A percentile compares a stretch with the other conserved stretches of the same genome.
Conservation (phyloP, 2,888 invertebrate genomes). For the Uloborus plumipes region DNA sequence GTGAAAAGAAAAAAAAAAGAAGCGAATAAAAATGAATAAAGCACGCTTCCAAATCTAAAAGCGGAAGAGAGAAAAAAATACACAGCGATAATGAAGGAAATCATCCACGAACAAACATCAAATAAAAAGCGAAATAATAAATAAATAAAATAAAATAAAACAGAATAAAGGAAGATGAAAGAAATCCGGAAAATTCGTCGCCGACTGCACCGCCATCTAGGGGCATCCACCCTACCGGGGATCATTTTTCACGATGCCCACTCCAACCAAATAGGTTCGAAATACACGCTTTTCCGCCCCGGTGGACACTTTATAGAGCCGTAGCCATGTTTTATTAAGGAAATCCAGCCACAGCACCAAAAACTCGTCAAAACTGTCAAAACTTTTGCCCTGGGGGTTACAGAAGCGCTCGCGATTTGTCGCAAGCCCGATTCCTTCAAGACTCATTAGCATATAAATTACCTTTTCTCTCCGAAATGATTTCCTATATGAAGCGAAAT, state of each 20-base stretch:
- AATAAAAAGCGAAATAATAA: not conserved
- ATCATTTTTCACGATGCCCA: not conserved
- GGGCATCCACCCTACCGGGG: not conserved
- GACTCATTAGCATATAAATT: slow-evolving; percentile 62
- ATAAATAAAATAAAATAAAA: not conserved
- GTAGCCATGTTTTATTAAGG: slow-evolving; percentile 16
- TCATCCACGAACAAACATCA: no score
- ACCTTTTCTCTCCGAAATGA: slow-evolving; percentile 54
- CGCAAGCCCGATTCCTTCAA: slow-evolving; percentile 15
- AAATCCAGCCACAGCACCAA: slow-evolving; percentile 21
- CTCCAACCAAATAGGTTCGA: slow-evolving; percentile 13
- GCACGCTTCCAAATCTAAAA: no score
- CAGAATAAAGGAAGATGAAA: not conserved
- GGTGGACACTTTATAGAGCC: slow-evolving; percentile 6
- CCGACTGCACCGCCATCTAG: slow-evolving; percentile 4
- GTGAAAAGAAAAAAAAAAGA: not conserved
- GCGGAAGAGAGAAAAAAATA: no score
- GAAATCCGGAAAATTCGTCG: slow-evolving; percentile 12
- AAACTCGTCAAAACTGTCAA: slow-evolving; percentile 45
- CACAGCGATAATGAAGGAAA: no score
- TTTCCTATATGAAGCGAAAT: slow-evolving; percentile 29
- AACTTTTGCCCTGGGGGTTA: slow-evolving; percentile 35
- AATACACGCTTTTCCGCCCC: slow-evolving; percentile 19
- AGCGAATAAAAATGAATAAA: not conserved
- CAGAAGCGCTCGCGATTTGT: slow-evolving; percentile 42